Base-by-base conservation (phyloP, 1,140 invertebrate genomes). In the Polypedilum vanderplanki region DNA sequence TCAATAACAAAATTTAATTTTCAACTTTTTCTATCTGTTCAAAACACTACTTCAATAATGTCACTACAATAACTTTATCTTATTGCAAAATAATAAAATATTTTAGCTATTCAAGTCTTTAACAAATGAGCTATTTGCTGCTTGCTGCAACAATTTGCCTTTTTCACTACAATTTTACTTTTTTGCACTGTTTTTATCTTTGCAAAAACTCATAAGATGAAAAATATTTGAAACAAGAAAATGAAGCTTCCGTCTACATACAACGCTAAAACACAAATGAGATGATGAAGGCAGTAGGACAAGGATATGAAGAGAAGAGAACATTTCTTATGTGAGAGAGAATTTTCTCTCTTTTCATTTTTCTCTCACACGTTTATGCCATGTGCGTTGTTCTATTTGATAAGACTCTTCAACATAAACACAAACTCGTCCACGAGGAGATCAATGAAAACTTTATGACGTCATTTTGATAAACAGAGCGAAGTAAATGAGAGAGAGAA, bases 231-330 rank as follows among this genome's bases (percentile, higher is more conserved):
- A 57, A 57, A 57, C 46, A 57, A 57, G 46, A 57, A 57, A 57
- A 57, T 57, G 46, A 57, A 57, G 46, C 46, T 57, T 57, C 46
- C 46, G n/a, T 57, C 46, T 57, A 57, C n/a, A 12, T 57, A n/a
- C 46, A 57, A 57, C n/a, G 46, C 46, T 57, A 57, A 57, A 57
- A 57, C 46, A 57, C 46, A 57, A 57, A 57, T 57, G 46, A 57
- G 46, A 57, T 57, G 46, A n/a, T 33, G 46, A 57, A 57, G n/a
- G 46, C 10, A 12, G 46, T 57, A 57, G 46, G 46, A n/a, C 46
- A 57, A 57, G 46, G 46, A 57, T 57, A 57, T 57, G 15, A 57
- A n/a, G 46, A 57, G 41, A 46, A 46, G 15, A 46, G 15, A 57
- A 57, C 8, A n/a, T 57, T 57, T n/a, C 15, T 9, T 3, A 12